These are phyloP conservation scores for Sarcophaga bullata DNA, from an alignment of 1,140 invertebrate species.

Conservation along the genomic window DNA sequence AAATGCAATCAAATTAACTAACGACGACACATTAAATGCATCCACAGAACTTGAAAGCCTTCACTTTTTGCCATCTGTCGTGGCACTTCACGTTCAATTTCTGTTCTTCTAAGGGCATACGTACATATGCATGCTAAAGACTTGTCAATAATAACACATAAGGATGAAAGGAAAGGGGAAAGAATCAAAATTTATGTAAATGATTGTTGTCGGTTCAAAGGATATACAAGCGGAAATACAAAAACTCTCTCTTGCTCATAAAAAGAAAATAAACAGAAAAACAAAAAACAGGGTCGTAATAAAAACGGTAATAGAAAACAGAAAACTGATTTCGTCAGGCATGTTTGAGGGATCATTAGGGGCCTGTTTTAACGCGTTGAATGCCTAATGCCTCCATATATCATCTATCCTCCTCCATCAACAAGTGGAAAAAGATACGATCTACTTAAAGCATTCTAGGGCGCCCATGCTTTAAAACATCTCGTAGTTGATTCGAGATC, in stretches of 20 bases:
- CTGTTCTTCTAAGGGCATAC: background rate
- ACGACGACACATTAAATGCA: constrained; percentile 26
- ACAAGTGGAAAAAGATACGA: no score
- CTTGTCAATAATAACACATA: background rate
- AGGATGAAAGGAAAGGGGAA: background rate
- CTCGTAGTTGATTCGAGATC: no score
- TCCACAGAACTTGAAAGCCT: background rate
- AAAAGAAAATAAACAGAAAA: background rate
- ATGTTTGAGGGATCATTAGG: background rate
- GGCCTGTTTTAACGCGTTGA: no score
- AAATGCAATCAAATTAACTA: constrained; percentile 14
- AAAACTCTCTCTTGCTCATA: no score
- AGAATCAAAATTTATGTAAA: constrained; percentile 11
- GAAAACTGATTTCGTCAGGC: background rate
- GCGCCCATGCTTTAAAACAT: no score
- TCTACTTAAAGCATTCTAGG: no score
- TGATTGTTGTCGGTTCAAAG: background rate
- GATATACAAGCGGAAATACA: background rate
- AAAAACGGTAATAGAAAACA: background rate
- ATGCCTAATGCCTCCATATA: no score
- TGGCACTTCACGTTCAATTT: background rate
- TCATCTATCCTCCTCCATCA: no score
- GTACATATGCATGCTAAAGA: constrained; percentile 9
- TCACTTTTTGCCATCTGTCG: background rate
- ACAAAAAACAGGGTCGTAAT: background rate